These are phyloP conservation scores for Iselma pallidipennis DNA, from an alignment of 2,888 invertebrate genomes.

Conservation along the genomic window DNA sequence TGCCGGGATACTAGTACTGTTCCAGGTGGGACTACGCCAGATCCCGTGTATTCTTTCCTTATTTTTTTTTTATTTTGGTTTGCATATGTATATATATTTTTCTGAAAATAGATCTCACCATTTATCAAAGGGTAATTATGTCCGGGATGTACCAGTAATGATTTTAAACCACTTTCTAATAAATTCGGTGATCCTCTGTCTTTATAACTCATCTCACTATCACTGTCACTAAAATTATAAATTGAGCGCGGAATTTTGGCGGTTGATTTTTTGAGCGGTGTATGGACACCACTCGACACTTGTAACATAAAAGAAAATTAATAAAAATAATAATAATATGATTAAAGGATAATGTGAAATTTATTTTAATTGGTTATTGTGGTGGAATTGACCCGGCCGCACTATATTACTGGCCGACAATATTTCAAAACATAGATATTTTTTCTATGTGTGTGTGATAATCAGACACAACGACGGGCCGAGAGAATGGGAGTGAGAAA, in stretches of 20 bases:
- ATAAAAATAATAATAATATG: constrained; percentile 11
- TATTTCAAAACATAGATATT: not conserved
- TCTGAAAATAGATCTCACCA: constrained; percentile 60
- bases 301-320: constrained; percentile 30
- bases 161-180: constrained; percentile 86
- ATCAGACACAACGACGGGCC: not conserved
- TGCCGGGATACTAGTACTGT: not conserved
- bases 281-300: constrained; percentile 36
- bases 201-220: constrained; percentile 85
- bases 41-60: too few species aligned
- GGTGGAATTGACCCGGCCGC: not conserved
- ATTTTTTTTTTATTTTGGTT: too few species aligned
- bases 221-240: constrained; percentile 57
- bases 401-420: not conserved
- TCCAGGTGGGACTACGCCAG: constrained; percentile 6
- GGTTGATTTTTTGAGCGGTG: constrained; percentile 35
- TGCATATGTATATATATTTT: not conserved
- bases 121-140: constrained; percentile 78
- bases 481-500: constrained; percentile 5
- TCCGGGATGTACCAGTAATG: constrained; percentile 82
- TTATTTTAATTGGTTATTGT: constrained; percentile 11
- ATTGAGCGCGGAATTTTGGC: constrained; percentile 56
- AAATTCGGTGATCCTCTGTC: constrained; percentile 84
- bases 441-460: not conserved
- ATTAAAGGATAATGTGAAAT: constrained; percentile 43